A percentile compares a stretch with the other conserved stretches of the same genome.
These are phyloP conservation scores for Neostethus bicornis DNA, from an alignment of 2,797 vertebrate genomes.

Conservation along the genomic window DNA sequence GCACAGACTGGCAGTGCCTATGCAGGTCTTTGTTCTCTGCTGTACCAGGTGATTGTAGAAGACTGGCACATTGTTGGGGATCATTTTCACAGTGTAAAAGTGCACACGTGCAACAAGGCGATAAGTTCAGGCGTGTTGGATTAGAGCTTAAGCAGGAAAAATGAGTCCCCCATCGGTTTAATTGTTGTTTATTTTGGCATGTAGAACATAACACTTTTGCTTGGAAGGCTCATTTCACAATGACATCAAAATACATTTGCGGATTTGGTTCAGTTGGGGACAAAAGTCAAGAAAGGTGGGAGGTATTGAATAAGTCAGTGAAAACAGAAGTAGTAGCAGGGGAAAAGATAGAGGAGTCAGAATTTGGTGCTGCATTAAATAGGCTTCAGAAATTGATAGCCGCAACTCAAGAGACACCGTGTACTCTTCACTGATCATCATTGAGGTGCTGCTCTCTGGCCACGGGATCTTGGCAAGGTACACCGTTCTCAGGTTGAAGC, in stretches of 20 bases:
- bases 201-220: slow-evolving; percentile 55
- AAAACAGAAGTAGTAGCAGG: slow-evolving; percentile 42
- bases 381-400: slow-evolving; percentile 55
- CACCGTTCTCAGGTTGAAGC: slow-evolving; percentile 56
- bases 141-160: slow-evolving; percentile 71
- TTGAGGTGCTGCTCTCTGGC: slow-evolving; percentile 45
- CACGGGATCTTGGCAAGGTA: slow-evolving; percentile 47
- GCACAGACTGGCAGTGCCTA: slow-evolving; percentile 57
- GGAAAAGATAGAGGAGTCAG: slow-evolving; percentile 15
- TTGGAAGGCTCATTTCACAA: slow-evolving; percentile 78
- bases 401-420: slow-evolving; percentile 48
- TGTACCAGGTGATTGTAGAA: slow-evolving; percentile 77
- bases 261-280: slow-evolving; percentile 57
- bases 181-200: slow-evolving; percentile 77
- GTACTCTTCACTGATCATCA: slow-evolving; percentile 62
- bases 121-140: slow-evolving; percentile 75
- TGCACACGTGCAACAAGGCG: slow-evolving; percentile 76
- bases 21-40: slow-evolving; percentile 74
- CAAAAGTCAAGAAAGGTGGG: slow-evolving; percentile 44
- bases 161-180: slow-evolving; percentile 69
- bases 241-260: slow-evolving; percentile 72
- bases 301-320: slow-evolving; percentile 59
- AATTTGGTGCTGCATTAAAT: slow-evolving; percentile 47
- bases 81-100: slow-evolving; percentile 77
- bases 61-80: slow-evolving; percentile 65